phyloP scores from a whole-genome alignment of 1,140 invertebrate species.

The Phthorimaea operculella region DNA sequence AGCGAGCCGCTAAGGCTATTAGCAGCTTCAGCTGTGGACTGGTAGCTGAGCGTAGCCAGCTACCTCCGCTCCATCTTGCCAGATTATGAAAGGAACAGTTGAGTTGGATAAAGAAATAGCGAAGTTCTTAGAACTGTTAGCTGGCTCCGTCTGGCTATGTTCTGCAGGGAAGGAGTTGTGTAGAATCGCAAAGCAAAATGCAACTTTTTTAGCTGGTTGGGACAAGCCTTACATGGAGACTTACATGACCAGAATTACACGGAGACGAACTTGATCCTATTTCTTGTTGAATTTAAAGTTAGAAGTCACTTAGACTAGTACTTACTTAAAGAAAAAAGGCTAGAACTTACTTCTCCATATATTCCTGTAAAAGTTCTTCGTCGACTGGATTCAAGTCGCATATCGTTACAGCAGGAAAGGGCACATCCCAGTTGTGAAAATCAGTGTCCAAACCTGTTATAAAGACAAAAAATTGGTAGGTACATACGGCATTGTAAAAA shows the following conservation, averaged over 20 bases:
- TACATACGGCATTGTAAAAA: too few species aligned
- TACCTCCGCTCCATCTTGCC: conserved; percentile 39
- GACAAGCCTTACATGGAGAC: too few species aligned
- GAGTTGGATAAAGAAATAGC: background rate
- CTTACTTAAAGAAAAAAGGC: too few species aligned
- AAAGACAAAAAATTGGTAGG: background rate
- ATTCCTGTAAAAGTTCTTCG: conserved; percentile 54
- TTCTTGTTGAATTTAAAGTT: too few species aligned
- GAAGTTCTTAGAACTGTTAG: too few species aligned
- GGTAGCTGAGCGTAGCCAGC: conserved; percentile 53
- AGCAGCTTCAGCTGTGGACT: conserved; percentile 38
- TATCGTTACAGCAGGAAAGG: conserved; percentile 76
- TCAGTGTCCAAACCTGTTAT: conserved; percentile 73
- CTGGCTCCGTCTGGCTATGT: too few species aligned
- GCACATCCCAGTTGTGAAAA: conserved; percentile 79
- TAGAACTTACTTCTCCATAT: conserved; percentile 47
- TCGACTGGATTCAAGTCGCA: conserved; percentile 70
- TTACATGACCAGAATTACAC: too few species aligned
- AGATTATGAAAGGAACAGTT: conserved; percentile 13
- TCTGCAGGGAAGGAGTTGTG: too few species aligned
- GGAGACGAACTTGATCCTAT: too few species aligned
- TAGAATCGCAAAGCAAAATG: too few species aligned
- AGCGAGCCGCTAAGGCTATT: conserved; percentile 34
- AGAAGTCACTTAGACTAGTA: too few species aligned
- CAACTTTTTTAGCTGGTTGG: too few species aligned